A percentile compares a stretch with the other conserved stretches of the same genome.
Evolutionary conservation across 2,113 vertebrate species (phyloP).

Genomic region (Chaetops frenatus): DNA sequence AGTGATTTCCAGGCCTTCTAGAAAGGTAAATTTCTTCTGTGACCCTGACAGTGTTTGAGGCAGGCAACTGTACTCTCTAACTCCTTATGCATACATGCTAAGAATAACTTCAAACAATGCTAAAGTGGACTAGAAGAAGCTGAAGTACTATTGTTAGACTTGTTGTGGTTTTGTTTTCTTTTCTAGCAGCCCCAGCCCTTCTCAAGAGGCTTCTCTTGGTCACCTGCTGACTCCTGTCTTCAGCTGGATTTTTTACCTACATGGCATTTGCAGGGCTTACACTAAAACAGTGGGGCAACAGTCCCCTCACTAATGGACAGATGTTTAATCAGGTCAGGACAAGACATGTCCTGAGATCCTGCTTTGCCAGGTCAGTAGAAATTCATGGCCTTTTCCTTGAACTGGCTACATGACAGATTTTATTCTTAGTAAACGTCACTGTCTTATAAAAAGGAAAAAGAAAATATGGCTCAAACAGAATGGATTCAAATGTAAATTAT

Average conservation of each 20-base stretch:
- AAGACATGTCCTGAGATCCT: background rate
- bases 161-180: background rate
- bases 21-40: background rate
- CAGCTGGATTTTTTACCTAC: background rate
- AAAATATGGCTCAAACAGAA: background rate
- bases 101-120: background rate
- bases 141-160: background rate
- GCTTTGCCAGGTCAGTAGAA: background rate
- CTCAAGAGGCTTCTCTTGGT: background rate
- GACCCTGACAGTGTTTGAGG: background rate
- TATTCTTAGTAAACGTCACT: background rate
- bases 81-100: accelerated
- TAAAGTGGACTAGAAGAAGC: background rate
- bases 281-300: background rate
- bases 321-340: background rate
- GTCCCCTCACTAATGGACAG: background rate
- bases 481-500: background rate
- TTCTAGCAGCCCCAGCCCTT: background rate
- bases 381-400: background rate
- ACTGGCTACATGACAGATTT: background rate
- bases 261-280: background rate
- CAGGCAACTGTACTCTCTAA: background rate
- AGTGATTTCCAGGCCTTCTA: background rate
- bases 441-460: background rate
- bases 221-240: background rate